Evolutionary conservation across 53 echinoderm and acorn worm genomes (phyloP).

Genomic region (Paelopatides confundens): DNA sequence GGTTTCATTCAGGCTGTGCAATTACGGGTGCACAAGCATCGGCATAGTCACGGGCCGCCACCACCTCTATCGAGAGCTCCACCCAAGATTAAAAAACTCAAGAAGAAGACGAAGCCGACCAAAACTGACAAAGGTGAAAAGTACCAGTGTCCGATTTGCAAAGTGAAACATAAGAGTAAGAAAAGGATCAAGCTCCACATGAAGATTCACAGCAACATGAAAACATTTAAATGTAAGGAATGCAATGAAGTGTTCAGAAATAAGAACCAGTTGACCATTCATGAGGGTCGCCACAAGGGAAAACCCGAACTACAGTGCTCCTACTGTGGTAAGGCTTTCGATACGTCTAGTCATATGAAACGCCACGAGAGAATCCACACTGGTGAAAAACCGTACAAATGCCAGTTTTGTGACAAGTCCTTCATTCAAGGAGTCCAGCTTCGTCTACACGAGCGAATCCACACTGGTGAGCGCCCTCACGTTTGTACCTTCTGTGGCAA

Average conservation of each 20-base stretch:
- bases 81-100: conserved; percentile 15
- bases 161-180: conserved; percentile 46
- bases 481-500: conserved; percentile 36
- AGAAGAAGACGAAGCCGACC: conserved; percentile 1
- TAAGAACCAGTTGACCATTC: conserved; percentile 51
- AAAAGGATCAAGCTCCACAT: conserved; percentile 36
- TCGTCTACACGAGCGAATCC: conserved; percentile 36
- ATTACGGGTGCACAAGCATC: conserved; percentile 43
- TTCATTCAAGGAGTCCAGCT: conserved; percentile 56
- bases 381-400: conserved; percentile 47
- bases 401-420: conserved; percentile 44
- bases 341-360: conserved; percentile 50
- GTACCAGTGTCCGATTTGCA: conserved; percentile 39
- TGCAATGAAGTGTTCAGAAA: conserved; percentile 35
- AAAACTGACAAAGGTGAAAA: conserved; percentile 30
- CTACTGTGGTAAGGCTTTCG: conserved; percentile 41
- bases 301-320: conserved; percentile 47
- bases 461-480: conserved; percentile 49
- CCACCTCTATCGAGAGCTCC: conserved; percentile 38
- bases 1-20: conserved; percentile 54
- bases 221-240: conserved; percentile 36
- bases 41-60: conserved; percentile 36
- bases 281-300: conserved; percentile 43
- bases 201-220: conserved; percentile 26
- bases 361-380: conserved; percentile 44